Conservation (phyloP, 2,888 invertebrate species). For the Tridacna crocea region DNA sequence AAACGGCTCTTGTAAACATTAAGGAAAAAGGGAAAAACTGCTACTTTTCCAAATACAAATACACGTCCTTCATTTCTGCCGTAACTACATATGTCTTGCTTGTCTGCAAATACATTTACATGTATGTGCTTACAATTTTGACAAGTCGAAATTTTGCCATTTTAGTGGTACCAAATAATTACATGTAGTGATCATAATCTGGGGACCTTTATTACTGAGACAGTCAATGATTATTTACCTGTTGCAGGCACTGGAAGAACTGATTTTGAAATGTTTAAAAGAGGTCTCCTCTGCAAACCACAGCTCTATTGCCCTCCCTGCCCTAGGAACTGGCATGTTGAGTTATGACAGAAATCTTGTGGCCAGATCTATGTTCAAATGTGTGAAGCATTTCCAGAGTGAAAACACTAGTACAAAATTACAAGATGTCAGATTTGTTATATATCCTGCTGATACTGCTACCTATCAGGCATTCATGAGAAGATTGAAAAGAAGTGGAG, state of each 20-base stretch:
- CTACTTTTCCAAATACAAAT: too few relatives aligned
- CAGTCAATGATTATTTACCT: constrained; percentile 3
- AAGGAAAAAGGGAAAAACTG: too few relatives aligned
- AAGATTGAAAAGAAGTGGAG: neutral
- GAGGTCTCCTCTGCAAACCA: constrained; percentile 42
- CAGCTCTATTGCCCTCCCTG: constrained; percentile 68
- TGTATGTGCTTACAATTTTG: too few relatives aligned
- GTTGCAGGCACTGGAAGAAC: constrained; percentile 51
- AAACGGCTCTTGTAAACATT: too few relatives aligned
- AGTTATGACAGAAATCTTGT: constrained; percentile 57
- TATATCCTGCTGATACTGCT: constrained; percentile 53
- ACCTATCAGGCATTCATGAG: constrained; percentile 1
- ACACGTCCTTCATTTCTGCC: too few relatives aligned
- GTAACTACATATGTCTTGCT: too few relatives aligned
- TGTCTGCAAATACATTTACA: too few relatives aligned
- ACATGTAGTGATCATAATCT: too few relatives aligned
- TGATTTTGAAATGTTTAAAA: constrained; percentile 56
- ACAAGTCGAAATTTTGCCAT: too few relatives aligned
- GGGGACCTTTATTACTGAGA: neutral
- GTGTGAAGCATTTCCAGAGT: constrained; percentile 45
- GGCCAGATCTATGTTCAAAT: constrained; percentile 61
- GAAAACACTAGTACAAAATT: constrained; percentile 40
- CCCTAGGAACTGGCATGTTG: constrained; percentile 70
- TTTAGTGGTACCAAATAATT: too few relatives aligned
- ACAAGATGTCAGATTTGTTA: constrained; percentile 61